These are phyloP conservation scores for Antennarius striatus DNA, from an alignment of 2,113 vertebrate genomes.

Conservation along the genomic window DNA sequence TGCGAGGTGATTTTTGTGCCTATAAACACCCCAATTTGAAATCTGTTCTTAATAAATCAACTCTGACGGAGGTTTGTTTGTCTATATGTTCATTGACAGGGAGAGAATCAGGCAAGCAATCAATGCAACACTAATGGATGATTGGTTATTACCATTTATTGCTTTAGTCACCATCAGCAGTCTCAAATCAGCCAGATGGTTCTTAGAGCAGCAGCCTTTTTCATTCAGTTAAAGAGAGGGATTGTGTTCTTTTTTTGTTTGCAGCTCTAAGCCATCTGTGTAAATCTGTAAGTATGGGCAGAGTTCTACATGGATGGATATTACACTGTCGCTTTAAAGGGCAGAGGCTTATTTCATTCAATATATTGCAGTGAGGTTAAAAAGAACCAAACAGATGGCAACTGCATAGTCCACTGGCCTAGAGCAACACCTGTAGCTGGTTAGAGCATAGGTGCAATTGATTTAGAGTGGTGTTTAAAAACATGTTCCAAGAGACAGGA, in stretches of 20 bases:
- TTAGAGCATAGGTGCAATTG: constrained; percentile 29
- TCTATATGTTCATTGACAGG: constrained; percentile 20
- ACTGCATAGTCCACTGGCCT: constrained; percentile 29
- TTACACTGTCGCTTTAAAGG: constrained; percentile 51
- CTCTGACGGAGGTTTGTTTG: constrained; percentile 12
- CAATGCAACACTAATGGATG: constrained; percentile 5
- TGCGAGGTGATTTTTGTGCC: constrained; percentile 5
- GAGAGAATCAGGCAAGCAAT: constrained; percentile 14
- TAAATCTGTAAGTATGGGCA: constrained; percentile 49
- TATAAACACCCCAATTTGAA: constrained; percentile 29
- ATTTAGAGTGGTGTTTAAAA: constrained; percentile 27
- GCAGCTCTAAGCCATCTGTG: constrained; percentile 51
- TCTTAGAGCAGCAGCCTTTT: constrained; percentile 21
- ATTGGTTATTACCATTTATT: constrained; percentile 37
- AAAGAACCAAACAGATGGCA: constrained; percentile 57
- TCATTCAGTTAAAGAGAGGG: constrained; percentile 17
- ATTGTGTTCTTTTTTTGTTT: constrained; percentile 28
- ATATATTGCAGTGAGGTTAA: constrained; percentile 49
- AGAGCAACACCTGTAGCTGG: constrained; percentile 37
- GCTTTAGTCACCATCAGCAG: constrained; percentile 12
- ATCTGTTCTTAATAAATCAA: constrained; percentile 33
- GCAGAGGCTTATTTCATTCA: constrained; percentile 41
- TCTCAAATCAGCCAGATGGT: constrained; percentile 35
- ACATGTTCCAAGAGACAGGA: neutral
- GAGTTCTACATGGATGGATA: constrained; percentile 41